A percentile compares a stretch with the other conserved stretches of the same genome.
Conservation (phyloP, 2,888 invertebrate genomes). For the Eristalis intricaria region DNA sequence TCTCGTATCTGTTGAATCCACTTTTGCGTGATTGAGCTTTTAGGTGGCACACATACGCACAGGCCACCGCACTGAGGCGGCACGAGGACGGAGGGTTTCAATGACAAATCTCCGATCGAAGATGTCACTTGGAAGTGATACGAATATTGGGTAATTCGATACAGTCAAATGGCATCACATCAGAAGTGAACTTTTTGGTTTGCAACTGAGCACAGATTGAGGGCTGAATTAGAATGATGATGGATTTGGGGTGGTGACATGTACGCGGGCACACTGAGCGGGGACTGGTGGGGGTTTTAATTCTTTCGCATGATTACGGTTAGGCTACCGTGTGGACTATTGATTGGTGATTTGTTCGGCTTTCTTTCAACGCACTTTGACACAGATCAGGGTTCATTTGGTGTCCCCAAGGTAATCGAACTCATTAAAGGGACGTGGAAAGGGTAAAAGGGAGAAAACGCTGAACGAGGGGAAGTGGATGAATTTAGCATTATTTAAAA, state of each 20-base stretch:
- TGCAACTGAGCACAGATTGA: neutral
- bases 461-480: no score
- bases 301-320: neutral
- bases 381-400: neutral
- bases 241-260: neutral
- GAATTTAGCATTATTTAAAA: no score
- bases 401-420: neutral
- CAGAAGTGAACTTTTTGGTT: conserved; percentile 52
- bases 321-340: neutral
- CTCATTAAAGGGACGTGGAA: neutral
- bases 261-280: neutral
- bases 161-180: conserved; percentile 67
- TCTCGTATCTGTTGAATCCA: conserved; percentile 58
- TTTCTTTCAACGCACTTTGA: neutral
- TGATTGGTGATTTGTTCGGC: neutral
- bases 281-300: neutral
- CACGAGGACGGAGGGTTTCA: conserved; percentile 15
- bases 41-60: conserved; percentile 13
- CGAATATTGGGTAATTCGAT: conserved; percentile 66
- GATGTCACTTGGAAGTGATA: conserved; percentile 69
- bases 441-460: no score
- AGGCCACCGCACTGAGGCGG: neutral
- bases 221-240: neutral
- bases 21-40: conserved; percentile 61
- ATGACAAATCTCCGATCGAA: conserved; percentile 58